Conservation (phyloP, 2,888 invertebrate genomes). For the Byasa hedistus region DNA sequence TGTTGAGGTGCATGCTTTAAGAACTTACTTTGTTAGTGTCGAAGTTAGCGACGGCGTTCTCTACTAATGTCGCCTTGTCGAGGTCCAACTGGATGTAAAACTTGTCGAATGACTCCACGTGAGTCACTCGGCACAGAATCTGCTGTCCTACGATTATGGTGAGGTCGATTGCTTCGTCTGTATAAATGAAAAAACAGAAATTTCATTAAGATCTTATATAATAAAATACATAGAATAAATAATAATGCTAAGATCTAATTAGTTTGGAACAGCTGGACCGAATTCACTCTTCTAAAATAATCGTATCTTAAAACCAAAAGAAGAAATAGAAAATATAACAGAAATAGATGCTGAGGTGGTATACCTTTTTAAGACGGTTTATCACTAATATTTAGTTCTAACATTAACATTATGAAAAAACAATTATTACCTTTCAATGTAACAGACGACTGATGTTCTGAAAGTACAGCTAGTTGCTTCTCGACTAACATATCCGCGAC, state of each 20-base stretch:
- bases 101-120: constrained; percentile 64
- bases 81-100: constrained; percentile 67
- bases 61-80: constrained; percentile 65
- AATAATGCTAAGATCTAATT: neutral
- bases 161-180: constrained; percentile 73
- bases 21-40: constrained; percentile 54
- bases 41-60: constrained; percentile 59
- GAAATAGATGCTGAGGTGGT: neutral
- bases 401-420: no score
- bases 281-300: no score
- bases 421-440: constrained; percentile 62
- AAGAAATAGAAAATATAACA: no score
- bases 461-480: constrained; percentile 66
- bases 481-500: constrained; percentile 73
- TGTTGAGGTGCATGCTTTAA: neutral
- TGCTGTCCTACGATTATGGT: constrained; percentile 71
- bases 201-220: neutral
- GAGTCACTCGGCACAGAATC: constrained; percentile 66
- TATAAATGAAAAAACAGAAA: constrained; percentile 34
- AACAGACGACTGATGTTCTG: constrained; percentile 62
- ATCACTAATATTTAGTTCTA: no score
- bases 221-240: neutral
- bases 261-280: no score
- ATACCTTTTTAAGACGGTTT: no score
- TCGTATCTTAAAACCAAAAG: no score